Base-by-base conservation (phyloP, 2,888 invertebrate genomes). In the Tyria jacobaeae region DNA sequence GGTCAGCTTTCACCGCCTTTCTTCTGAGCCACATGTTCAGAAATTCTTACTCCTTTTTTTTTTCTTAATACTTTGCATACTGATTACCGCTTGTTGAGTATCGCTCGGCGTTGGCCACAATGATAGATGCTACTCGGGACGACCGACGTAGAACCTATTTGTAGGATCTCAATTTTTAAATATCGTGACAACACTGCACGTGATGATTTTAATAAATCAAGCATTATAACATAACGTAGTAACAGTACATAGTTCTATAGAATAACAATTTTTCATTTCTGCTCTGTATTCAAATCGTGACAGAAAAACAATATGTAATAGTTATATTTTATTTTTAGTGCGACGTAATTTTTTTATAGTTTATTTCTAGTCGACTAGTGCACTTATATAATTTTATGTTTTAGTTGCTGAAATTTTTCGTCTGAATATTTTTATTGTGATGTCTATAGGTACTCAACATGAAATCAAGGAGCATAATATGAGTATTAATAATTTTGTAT, bases 401-500 rank as follows among this genome's bases (percentile, higher is more conserved):
- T 53, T 64, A 50, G 52, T 70, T 60, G 37, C 59, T 67, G 25
- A 60, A 62, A 52, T 62, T 35, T 58, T 66, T 60, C 54, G 54
- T 70, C 62, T 68, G 67, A 41, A 76, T 62, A 64, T 59, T 47
- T 58, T 37, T 59, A 64, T 57, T 71, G 55, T 54, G 48, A 61
- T 67, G 59, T 67, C 54, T 73, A 31, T 24, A 53, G 35, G 62
- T 73, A 70, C 64, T 68, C 62, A 61, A 64, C 50, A 58, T 68
- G 37, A 66, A 69, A 73, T 68, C 66, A 70, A 68, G 57, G 68
- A 69, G 69, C 68, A 67, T 75, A 75, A 65, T 71, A 70, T 64
- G 68, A 77, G 70, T 71, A 73, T 75, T 80, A 76, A 65, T 62
- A 71, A 53, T 66, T 66, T 60, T 66, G 65, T 68, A 62, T 75